Evolutionary conservation across 2,888 invertebrate species (phyloP), one percentile per base, ranked within the genome.

Genomic region (Halictus quadricinctus): DNA sequence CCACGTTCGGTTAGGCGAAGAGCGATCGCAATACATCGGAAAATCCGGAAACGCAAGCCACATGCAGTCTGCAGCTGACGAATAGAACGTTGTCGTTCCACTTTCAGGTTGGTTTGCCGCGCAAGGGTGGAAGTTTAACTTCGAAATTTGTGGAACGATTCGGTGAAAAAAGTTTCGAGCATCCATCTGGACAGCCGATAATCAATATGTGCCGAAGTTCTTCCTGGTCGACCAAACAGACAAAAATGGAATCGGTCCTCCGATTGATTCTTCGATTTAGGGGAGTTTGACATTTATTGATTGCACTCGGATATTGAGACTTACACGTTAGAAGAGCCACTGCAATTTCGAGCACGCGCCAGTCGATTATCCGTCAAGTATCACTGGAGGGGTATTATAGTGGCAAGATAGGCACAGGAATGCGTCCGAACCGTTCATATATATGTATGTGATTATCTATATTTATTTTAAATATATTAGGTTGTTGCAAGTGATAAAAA

Each of bases 181-280:
- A 84, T 85, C 81, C 87, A 87, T 84, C 84, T 88, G 88, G 87
- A 87, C 66, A 83, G 82, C 77, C 87, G 76, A 89, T 89, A 89
- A 89, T 89, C 89, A 82, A 89, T 89, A 87, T 82, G 81, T 76
- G 86, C 74, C 70, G 60, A 81, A 78, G 83, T 89, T 86, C 84
- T 76, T 82, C 75, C 48, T 64, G 58, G 64, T 79, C 66, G 72
- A 15, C 75, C 73, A 60, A 60, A 54, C 73, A 79, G 76, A 41
- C 69, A 73, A 50, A 72, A 81, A 25, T 77, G 64, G 72, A 50
- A 50, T 60, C 78, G 54, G 58, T 43, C 72, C 72, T 78, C 43
- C 78, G 78, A 78, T 78, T 78, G 72, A 78, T 78, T 78, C 78
- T 72, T 78, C 72, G 72, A 78, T 78, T 78, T 72, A 21, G 29